Base-by-base conservation (phyloP, 2,888 invertebrate genomes). In the Adelphocoris suturalis region DNA sequence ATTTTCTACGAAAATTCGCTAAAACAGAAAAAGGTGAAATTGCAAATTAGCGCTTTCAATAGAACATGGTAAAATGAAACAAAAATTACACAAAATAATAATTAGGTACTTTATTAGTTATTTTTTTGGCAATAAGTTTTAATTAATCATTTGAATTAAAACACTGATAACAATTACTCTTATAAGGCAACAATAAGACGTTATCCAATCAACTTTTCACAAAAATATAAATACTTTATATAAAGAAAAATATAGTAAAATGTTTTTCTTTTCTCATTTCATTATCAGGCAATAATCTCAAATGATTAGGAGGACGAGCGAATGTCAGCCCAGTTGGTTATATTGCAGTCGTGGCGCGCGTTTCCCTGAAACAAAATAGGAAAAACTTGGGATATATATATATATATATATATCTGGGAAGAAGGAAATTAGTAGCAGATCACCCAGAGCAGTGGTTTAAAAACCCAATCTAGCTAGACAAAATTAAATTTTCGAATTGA, bases 101-200 rank as follows among this genome's bases (percentile, higher is more conserved):
- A 78, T 78, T 78, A 78, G 37, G 19, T 78, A 78, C 37, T 78
- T 46, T 78, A 78, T 78, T 78, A 46, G 78, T 78, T 78, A 78
- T 47, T 78, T 78, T 78, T 47, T 46, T 78, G 78, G 78, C 78
- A 46, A 78, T 28, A 78, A 78, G 47, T 78, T 78, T 78, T 46
- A 37, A 82, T 23, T 82, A 82, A 82, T 52, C 82, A 82, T 82
- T 82, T 52, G 82, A 82, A 82, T 82, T 82, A 82, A 12, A 82
- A 82, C 82, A 52, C 82, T 52, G 82, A 82, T 82, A 82, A 82
- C 47, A 82, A 52, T 81, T 37, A 37, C 37, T 37, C 37, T 37
- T 81, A 28, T 78, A 78, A 78, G 68, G 68, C 68, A 68, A 68
- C 23, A 68, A 68, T 68, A 68, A 23, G 68, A 68, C 19, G 68